Conservation (phyloP, 2,888 invertebrate genomes). For the Pandemis corylana region DNA sequence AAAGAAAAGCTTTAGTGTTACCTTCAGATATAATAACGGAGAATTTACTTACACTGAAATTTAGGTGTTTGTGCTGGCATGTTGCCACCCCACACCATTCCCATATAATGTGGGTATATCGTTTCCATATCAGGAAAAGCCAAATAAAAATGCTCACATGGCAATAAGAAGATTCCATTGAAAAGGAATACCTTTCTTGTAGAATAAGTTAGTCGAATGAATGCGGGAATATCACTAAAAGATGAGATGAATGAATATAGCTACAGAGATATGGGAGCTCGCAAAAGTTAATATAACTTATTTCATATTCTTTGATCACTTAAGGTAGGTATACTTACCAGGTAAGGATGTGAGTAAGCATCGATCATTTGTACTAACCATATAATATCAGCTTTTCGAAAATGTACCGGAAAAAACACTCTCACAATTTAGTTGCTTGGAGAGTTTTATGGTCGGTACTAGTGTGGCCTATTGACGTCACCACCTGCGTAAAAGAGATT, state of each 20-base stretch:
- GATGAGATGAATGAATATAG: not conserved
- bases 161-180: conserved; percentile 29
- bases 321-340: not conserved
- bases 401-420: too few species aligned
- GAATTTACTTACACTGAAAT: not conserved
- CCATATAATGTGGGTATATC: conserved; percentile 13
- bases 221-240: conserved; percentile 19
- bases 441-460: too few species aligned
- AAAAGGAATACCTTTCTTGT: conserved; percentile 18
- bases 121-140: conserved; percentile 32
- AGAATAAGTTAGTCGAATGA: conserved; percentile 24
- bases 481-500: too few species aligned
- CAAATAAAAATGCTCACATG: conserved; percentile 29
- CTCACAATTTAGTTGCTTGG: too few species aligned
- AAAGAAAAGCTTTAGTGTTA: not conserved
- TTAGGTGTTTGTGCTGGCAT: conserved; percentile 17
- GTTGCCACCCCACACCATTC: conserved; percentile 7
- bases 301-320: not conserved
- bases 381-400: too few species aligned
- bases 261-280: not conserved
- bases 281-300: not conserved
- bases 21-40: not conserved
- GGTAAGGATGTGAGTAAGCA: not conserved
- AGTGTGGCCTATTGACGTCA: too few species aligned
- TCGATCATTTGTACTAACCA: not conserved